Evolutionary conservation across 2,888 invertebrate species (phyloP).

Genomic region (Steromphala cineraria): DNA sequence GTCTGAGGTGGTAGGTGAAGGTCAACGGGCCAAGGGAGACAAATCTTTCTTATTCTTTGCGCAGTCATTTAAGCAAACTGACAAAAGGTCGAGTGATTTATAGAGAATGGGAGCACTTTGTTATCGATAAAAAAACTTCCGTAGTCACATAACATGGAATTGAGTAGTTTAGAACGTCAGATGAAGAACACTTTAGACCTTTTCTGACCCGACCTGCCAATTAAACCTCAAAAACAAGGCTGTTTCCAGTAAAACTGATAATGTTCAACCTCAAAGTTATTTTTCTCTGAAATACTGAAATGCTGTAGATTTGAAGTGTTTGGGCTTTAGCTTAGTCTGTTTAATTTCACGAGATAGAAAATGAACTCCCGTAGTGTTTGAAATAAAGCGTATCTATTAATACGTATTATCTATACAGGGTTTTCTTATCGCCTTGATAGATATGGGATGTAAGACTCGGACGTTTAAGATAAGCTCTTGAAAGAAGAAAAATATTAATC

Average conservation of each 20-base stretch:
- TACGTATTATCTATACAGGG: background rate
- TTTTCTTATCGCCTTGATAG: no score
- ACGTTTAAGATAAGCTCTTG: no score
- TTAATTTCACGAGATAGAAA: background rate
- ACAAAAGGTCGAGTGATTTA: conserved; percentile 2
- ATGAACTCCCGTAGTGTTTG: background rate
- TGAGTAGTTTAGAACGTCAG: background rate
- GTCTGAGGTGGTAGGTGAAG: background rate
- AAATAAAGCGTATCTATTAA: background rate
- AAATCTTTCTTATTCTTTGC: conserved; percentile 17
- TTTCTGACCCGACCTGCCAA: background rate
- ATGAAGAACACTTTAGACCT: background rate
- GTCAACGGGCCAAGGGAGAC: conserved; percentile 12
- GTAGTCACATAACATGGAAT: background rate
- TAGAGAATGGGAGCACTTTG: background rate
- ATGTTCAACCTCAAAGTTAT: background rate
- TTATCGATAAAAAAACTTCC: conserved; percentile 10
- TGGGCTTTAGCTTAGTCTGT: background rate
- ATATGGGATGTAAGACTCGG: no score
- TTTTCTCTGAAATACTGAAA: background rate
- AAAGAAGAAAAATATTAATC: no score
- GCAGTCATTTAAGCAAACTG: background rate
- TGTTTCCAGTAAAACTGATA: background rate
- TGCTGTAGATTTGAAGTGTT: background rate
- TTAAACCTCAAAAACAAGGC: background rate